phyloP scores from a whole-genome alignment of 2,797 vertebrate genomes.

The Spinus olivaceus region DNA sequence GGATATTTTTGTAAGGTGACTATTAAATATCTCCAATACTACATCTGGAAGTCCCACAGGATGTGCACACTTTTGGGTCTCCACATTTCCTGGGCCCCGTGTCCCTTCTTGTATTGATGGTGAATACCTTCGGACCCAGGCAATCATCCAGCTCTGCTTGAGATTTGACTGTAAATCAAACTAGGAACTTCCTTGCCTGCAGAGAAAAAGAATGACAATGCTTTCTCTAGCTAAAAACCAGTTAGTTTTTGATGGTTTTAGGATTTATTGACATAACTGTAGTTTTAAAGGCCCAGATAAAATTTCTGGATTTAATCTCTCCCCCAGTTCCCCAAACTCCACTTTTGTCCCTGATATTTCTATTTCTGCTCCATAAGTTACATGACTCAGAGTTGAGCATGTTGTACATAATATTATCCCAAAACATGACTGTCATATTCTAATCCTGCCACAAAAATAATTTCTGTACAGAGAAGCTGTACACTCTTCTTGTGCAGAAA shows the following conservation, averaged over 20 bases:
- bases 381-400: background rate
- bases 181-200: background rate
- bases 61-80: background rate
- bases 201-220: background rate
- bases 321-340: background rate
- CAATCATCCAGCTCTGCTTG: background rate
- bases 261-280: background rate
- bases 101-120: background rate
- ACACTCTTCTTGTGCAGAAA: background rate
- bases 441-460: background rate
- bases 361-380: background rate
- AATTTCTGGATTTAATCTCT: background rate
- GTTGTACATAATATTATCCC: background rate
- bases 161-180: background rate
- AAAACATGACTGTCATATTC: background rate
- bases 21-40: background rate
- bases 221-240: background rate
- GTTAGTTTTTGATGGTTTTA: background rate
- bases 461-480: background rate
- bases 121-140: background rate
- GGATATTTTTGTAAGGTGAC: background rate
- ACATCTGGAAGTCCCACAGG: background rate
- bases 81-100: background rate
- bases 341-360: background rate
- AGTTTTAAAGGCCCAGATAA: background rate